Conservation (phyloP, 2,888 invertebrate species). For the Pseudococcus jackbeardsleyi region DNA sequence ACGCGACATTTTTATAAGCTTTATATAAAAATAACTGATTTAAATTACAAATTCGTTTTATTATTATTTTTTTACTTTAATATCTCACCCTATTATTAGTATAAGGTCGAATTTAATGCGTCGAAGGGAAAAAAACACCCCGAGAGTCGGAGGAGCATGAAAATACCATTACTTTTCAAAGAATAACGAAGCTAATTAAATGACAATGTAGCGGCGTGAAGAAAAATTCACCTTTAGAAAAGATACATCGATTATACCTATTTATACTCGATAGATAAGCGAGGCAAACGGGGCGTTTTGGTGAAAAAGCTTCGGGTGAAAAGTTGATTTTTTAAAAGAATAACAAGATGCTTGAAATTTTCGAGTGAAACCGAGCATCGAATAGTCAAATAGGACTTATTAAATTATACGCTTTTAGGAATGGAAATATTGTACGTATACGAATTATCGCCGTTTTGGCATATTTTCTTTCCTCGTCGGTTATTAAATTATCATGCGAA, state of each 20-base stretch:
- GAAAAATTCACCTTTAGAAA: constrained; percentile 26
- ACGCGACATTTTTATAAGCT: too few relatives aligned
- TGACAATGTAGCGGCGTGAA: constrained; percentile 4
- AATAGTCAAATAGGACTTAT: not conserved
- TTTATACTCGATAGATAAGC: not conserved
- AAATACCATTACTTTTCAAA: constrained; percentile 41
- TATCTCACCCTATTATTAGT: not conserved
- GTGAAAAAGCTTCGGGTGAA: not conserved
- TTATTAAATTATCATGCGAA: not conserved
- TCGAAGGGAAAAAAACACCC: not conserved
- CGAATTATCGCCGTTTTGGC: not conserved
- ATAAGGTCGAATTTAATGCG: not conserved
- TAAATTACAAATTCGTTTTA: constrained; percentile 9
- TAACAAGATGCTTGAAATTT: not conserved
- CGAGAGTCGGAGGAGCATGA: not conserved
- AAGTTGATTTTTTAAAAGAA: not conserved
- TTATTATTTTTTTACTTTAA: not conserved
- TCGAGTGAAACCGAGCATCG: not conserved
- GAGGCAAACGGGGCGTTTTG: too few relatives aligned
- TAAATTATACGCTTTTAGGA: not conserved
- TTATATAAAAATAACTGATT: not conserved
- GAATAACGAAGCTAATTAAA: constrained; percentile 49
- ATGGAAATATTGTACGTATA: not conserved
- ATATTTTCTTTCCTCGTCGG: not conserved
- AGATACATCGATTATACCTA: constrained; percentile 21